Conservation (phyloP, 1,140 invertebrate genomes). For the Macrobrachium nipponense region DNA sequence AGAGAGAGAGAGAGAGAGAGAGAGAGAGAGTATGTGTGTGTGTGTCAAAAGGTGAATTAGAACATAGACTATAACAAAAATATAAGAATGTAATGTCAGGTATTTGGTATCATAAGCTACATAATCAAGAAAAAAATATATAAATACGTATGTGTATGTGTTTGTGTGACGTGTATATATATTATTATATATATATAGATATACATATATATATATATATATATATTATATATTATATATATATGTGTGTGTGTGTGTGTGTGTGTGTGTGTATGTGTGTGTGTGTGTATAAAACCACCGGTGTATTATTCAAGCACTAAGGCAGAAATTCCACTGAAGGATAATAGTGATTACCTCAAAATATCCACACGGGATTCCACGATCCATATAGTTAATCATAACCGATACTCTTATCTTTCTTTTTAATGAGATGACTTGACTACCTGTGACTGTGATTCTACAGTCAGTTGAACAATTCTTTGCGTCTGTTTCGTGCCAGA, state of each 20-base stretch:
- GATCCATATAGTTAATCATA: too few species aligned
- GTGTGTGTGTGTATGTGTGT: conserved; percentile 4
- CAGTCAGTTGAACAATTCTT: too few species aligned
- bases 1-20: conserved; percentile 21
- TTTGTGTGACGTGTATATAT: background rate
- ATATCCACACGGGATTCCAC: too few species aligned
- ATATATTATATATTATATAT: background rate
- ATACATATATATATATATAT: background rate
- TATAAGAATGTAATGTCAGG: too few species aligned
- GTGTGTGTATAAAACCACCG: background rate
- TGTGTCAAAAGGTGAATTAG: background rate
- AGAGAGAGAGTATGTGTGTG: conserved; percentile 15
- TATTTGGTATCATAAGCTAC: too few species aligned
- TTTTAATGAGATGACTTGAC: too few species aligned
- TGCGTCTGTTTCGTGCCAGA: too few species aligned
- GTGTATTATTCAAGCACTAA: background rate
- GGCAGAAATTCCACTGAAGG: too few species aligned
- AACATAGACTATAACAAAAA: background rate
- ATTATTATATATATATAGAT: background rate
- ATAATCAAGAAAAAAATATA: background rate
- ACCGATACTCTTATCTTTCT: too few species aligned
- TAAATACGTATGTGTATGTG: background rate
- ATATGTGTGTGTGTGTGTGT: background rate
- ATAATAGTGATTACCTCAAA: too few species aligned
- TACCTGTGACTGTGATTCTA: too few species aligned